Base-by-base conservation (phyloP, 2,888 invertebrate genomes). In the Petrolisthes manimaculis region DNA sequence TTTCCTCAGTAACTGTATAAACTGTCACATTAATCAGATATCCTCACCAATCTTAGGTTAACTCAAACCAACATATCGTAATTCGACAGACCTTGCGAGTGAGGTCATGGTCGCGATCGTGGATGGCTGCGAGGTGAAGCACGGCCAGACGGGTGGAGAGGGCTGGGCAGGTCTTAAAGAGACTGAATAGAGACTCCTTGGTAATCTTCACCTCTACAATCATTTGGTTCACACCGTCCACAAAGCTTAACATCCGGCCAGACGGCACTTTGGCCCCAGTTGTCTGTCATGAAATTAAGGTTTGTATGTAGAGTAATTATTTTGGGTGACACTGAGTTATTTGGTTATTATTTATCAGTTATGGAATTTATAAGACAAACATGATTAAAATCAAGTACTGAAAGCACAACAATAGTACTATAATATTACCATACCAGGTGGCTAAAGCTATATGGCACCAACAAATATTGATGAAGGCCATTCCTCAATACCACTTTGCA, bases 81-180 rank as follows among this genome's bases (percentile, higher is more conserved):
- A 9, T 80, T 5, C 56, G n/a, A 8, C 37, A 61, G 5, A 90
- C 90, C 88, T 90, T 90, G 55, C 90, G 71, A 6, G 89, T 84
- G 6, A 90, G 86, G 67, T 90, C 90, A 75, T 90, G 90, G 55
- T 90, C 90, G 77, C 86, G 88, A 67, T 90, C 90, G n/a, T 90
- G 90, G 14, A 90, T 87, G 12, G 90, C 86, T 9, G 90, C 88
- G 78, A 90, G 67, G 82, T 90, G 90, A n/a, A 89, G 67, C 37
- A 90, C 84, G 12, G 90, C 89, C 53, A 90, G 82, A 18, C 87
- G 86, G 55, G 86, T 89, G 84, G 87, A 83, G 3, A 90, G 77
- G 12, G 80, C 85, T 37, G 84, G 54, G n/a, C 86, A 84, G 67
- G 82, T 85, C 77, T 89, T 90, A 86, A 88, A 90, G 78, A 87